Conservation (phyloP, 2,888 invertebrate species). For the Drosophila melanocephala region DNA sequence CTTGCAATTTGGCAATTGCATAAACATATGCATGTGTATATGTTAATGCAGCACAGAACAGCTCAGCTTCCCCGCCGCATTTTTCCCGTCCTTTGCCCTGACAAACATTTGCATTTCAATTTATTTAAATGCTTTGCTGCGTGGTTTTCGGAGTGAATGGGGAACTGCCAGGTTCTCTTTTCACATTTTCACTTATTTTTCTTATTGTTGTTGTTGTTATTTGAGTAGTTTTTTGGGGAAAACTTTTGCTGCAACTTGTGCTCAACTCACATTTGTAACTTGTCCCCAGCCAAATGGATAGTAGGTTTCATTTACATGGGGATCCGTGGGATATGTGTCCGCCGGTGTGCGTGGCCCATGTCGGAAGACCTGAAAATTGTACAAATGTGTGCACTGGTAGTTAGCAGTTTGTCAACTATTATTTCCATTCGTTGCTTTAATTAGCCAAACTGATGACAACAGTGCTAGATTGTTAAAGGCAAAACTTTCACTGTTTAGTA, state of each 20-base stretch:
- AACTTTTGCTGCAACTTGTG: constrained; percentile 68
- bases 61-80: constrained; percentile 2
- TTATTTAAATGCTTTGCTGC: constrained; percentile 78
- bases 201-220: constrained; percentile 7
- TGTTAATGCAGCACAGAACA: constrained; percentile 70
- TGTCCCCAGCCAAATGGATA: constrained; percentile 93
- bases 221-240: constrained; percentile 41
- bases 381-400: constrained; percentile 41
- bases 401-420: constrained; percentile 25
- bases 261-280: constrained; percentile 89
- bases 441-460: constrained; percentile 20
- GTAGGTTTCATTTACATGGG: constrained; percentile 88
- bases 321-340: constrained; percentile 91
- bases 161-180: constrained; percentile 21
- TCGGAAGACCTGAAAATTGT: constrained; percentile 88
- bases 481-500: neutral
- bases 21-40: constrained; percentile 80
- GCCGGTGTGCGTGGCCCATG: constrained; percentile 93
- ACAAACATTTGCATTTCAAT: constrained; percentile 78
- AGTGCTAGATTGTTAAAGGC: neutral
- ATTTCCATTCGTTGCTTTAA: constrained; percentile 23
- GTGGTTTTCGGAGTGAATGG: constrained; percentile 52
- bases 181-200: constrained; percentile 4
- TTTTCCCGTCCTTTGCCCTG: constrained; percentile 19
- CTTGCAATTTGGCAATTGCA: constrained; percentile 81